Evolutionary conservation across 2,888 invertebrate genomes (phyloP).

Genomic region (Timema podura): DNA sequence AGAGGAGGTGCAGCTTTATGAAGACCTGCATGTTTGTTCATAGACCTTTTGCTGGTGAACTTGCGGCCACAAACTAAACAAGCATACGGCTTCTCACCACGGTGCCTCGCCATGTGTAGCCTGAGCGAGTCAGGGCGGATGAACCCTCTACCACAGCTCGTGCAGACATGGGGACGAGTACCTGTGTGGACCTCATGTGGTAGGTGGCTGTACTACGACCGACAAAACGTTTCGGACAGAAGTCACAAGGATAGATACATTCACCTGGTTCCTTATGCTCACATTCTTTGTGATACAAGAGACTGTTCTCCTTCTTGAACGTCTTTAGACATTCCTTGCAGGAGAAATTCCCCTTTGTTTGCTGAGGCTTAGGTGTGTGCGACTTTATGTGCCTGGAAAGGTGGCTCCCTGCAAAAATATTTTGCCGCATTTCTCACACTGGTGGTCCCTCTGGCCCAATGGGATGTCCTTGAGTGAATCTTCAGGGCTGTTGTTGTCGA

Average conservation of each 20-base stretch:
- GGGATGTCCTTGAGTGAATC: slow-evolving; percentile 24
- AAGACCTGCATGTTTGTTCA: slow-evolving; percentile 31
- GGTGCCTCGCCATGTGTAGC: slow-evolving; percentile 33
- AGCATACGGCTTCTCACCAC: slow-evolving; percentile 30
- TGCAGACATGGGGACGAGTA: slow-evolving; percentile 34
- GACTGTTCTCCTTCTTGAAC: slow-evolving; percentile 25
- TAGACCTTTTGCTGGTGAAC: slow-evolving; percentile 32
- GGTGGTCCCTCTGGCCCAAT: slow-evolving; percentile 25
- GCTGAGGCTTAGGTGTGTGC: slow-evolving; percentile 15
- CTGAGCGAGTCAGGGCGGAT: slow-evolving; percentile 33
- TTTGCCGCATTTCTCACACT: slow-evolving; percentile 31
- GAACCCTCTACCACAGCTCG: slow-evolving; percentile 34
- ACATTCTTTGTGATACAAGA: slow-evolving; percentile 21
- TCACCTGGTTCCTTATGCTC: slow-evolving; percentile 25
- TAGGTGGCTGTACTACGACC: slow-evolving; percentile 28
- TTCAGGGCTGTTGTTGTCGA: slow-evolving; percentile 25
- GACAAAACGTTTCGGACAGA: slow-evolving; percentile 30
- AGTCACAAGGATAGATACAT: slow-evolving; percentile 24
- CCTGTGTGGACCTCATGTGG: slow-evolving; percentile 33
- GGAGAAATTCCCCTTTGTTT: slow-evolving; percentile 8
- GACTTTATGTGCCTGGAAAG: slow-evolving; percentile 30
- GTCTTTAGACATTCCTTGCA: slow-evolving; percentile 25
- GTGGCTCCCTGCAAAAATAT: slow-evolving; percentile 27
- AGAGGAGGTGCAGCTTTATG: background rate
- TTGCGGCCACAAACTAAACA: slow-evolving; percentile 34